Percentiles rank a stretch among this genome's conserved stretches.
phyloP scores from a whole-genome alignment of 2,797 vertebrate genomes.

The Fratercula arctica region DNA sequence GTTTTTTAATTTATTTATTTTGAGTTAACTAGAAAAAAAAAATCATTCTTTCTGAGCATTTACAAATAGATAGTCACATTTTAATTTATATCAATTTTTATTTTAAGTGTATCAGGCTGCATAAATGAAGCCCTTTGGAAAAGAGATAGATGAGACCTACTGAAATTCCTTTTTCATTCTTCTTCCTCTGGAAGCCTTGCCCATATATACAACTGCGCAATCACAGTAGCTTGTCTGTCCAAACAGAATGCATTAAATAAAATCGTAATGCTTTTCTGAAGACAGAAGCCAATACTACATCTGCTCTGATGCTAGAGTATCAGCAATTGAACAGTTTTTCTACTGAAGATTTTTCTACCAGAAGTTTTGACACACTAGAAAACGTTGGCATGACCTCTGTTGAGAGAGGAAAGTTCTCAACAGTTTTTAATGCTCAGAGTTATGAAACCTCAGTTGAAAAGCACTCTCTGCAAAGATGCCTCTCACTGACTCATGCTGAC shows the following conservation, averaged over 20 bases:
- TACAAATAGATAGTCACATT: background rate
- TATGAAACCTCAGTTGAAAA: background rate
- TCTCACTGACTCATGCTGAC: background rate
- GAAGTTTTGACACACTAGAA: background rate
- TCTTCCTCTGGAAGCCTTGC: background rate
- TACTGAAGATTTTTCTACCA: background rate
- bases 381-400: background rate
- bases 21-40: background rate
- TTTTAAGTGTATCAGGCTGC: background rate
- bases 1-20: background rate
- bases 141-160: background rate
- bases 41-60: background rate
- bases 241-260: background rate
- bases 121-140: background rate
- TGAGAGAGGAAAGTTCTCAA: background rate
- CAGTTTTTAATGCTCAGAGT: background rate
- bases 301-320: background rate
- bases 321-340: background rate
- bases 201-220: background rate
- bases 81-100: constrained; percentile 1
- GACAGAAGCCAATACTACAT: background rate
- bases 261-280: background rate
- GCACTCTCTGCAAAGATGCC: background rate
- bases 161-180: background rate
- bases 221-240: background rate